phyloP scores from a whole-genome alignment of 2,797 vertebrate genomes.

The Pangasius krempfi region DNA sequence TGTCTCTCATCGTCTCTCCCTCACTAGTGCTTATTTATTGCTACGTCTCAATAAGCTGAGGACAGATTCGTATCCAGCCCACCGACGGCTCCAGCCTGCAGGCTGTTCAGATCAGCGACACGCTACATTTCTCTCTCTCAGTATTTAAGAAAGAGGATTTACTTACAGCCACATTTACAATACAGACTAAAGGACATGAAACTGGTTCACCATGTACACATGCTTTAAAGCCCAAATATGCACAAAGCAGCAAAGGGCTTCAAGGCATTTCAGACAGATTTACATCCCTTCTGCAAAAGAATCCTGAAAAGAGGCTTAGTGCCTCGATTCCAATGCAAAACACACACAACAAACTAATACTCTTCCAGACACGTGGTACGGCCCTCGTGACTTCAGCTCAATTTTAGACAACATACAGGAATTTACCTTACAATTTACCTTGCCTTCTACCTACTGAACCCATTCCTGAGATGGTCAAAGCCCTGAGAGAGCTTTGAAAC shows the following conservation, averaged over 20 bases:
- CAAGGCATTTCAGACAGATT: constrained; percentile 60
- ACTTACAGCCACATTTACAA: background rate
- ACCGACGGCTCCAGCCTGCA: background rate
- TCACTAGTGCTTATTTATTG: background rate
- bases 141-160: background rate
- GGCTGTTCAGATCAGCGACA: background rate
- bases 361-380: constrained; percentile 21
- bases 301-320: constrained; percentile 60
- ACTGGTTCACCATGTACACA: background rate
- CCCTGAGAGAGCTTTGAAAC: background rate
- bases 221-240: constrained; percentile 6
- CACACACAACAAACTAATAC: constrained; percentile 15
- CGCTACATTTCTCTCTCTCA: background rate
- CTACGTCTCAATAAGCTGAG: background rate
- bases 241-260: constrained; percentile 42
- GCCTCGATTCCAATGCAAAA: background rate
- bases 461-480: background rate
- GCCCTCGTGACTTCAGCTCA: constrained; percentile 51
- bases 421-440: background rate
- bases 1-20: background rate
- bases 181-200: background rate
- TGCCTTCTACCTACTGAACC: background rate
- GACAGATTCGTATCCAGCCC: background rate
- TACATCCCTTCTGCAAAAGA: constrained; percentile 47
- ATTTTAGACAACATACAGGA: background rate